Evolutionary conservation across 2,113 vertebrate species (phyloP), one percentile per base, ranked within the genome.

Genomic region (Urocolius indicus): DNA sequence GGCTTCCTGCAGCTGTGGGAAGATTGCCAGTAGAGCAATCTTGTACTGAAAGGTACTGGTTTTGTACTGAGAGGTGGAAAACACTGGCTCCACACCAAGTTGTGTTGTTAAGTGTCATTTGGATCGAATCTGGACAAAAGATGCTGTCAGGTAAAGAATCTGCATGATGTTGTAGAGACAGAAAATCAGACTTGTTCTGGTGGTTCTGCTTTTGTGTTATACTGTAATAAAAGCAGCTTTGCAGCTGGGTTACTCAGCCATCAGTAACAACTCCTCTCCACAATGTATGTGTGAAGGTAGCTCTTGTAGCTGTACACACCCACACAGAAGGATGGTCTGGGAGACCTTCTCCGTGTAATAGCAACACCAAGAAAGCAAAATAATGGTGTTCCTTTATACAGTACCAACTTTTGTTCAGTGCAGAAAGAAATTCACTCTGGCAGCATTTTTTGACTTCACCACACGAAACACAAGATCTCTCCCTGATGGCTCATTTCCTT

Each of bases 111-210:
- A 89, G 8, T 59, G 43, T 67, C 49, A 61, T 66, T 89, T 87
- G 38, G 66, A 62, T 82, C 87, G 59, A 87, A 76, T 55, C 81
- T 58, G 87, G 67, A 87, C 81, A 93, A 89, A 84, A 73, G 62
- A 89, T 84, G 41, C 36, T 89, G 34, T 24, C 0, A 0, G 49
- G 38, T 73, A 45, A 92, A 84, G 79, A 59, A 89, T 66, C 88
- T 6, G 3, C 59, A 24, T 75, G 77, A 54, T 9, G 2, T 10
- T 27, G 30, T 29, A 45, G 62, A 62, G 75, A 58, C 38, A 69
- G 59, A 62, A 72, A 84, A 68, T 13, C 29, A 66, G 38, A 30
- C n/a, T 83, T 26, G 10, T 65, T 38, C 57, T 62, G 34, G 46
- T 79, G 38, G 13, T 59, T 75, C 54, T 84, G 27, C 27, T 85